phyloP scores from a whole-genome alignment of 2,797 vertebrate genomes.

The Ataeniobius toweri region DNA sequence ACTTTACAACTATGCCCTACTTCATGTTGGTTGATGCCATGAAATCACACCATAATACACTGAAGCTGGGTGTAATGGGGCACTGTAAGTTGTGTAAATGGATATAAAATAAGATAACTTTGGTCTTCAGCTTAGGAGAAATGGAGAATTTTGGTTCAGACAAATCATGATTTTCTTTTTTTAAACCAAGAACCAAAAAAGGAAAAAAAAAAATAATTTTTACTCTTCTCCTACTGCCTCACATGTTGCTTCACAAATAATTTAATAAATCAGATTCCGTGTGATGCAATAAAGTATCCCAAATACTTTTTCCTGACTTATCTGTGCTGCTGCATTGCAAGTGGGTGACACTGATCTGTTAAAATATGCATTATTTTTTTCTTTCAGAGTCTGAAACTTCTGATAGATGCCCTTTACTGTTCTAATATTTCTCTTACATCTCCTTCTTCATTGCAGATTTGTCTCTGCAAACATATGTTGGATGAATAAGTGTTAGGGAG shows the following conservation, averaged over 20 bases:
- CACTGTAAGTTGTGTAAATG: no score
- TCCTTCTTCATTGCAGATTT: not conserved
- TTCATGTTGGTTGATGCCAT: not conserved
- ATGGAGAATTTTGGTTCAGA: not conserved
- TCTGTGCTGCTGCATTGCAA: no score
- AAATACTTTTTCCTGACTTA: no score
- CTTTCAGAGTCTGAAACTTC: not conserved
- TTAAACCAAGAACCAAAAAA: not conserved
- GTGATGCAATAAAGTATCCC: not conserved
- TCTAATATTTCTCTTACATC: not conserved
- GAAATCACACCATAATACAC: not conserved
- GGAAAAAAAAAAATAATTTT: not conserved
- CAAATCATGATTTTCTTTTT: not conserved
- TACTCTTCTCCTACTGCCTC: not conserved
- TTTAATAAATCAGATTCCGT: no score
- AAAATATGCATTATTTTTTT: not conserved
- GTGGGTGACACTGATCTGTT: no score
- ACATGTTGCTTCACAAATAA: not conserved
- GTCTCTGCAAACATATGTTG: not conserved
- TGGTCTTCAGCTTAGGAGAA: not conserved
- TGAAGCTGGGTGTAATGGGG: not conserved
- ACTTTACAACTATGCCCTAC: not conserved
- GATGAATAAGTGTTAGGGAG: slow-evolving; percentile 44
- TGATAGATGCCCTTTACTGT: not conserved
- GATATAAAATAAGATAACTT: no score